phyloP scores from a whole-genome alignment of 2,113 vertebrate genomes.

The Stomatorhinus ivindoensis region DNA sequence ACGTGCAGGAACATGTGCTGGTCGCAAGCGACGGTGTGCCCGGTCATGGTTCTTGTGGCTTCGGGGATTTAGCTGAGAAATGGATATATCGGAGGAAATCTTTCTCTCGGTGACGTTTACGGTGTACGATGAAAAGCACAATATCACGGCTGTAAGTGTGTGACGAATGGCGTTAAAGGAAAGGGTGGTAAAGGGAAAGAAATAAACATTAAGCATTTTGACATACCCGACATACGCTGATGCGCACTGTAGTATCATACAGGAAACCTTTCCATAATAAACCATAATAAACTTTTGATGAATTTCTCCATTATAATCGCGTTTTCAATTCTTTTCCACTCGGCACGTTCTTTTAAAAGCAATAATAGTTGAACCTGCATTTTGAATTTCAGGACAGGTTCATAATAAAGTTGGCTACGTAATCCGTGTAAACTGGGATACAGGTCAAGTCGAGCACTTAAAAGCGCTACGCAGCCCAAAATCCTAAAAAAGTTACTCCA shows the following conservation, averaged over 20 bases:
- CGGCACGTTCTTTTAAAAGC: neutral
- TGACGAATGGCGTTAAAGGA: neutral
- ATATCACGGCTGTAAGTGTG: neutral
- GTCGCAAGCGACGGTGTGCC: neutral
- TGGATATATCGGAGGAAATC: neutral
- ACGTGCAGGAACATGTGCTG: neutral
- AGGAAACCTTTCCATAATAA: neutral
- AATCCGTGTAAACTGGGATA: neutral
- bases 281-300: neutral
- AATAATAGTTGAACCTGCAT: neutral
- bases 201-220: neutral
- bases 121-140: neutral
- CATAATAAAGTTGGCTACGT: neutral
- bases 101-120: neutral
- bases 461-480: neutral
- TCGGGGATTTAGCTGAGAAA: neutral
- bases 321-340: neutral
- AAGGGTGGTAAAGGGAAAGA: neutral
- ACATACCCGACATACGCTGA: neutral
- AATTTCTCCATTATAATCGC: neutral
- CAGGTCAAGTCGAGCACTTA: neutral
- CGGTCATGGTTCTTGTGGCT: neutral
- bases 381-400: constrained; percentile 10
- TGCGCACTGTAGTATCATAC: neutral
- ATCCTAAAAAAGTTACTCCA: constrained; percentile 1